Evolutionary conservation across 2,113 vertebrate species (phyloP).

Genomic region (Sphyrna mokarran): DNA sequence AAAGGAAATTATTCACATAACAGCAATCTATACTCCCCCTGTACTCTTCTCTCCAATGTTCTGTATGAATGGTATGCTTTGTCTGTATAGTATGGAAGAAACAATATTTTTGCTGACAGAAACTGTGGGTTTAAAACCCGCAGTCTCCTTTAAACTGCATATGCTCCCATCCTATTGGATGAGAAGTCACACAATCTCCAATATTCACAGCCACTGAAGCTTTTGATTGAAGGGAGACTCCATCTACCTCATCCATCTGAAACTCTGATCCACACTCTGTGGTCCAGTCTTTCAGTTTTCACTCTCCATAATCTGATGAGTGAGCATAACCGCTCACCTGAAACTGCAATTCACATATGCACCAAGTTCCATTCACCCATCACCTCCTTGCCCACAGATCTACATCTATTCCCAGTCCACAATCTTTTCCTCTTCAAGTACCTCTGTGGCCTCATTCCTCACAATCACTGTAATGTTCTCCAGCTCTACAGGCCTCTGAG

Average conservation of each 20-base stretch:
- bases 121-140: no score
- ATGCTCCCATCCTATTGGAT: no score
- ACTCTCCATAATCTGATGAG: background rate
- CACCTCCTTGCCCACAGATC: background rate
- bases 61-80: no score
- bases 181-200: no score
- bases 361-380: background rate
- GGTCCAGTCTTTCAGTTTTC: background rate
- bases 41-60: no score
- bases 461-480: background rate
- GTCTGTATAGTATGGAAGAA: no score
- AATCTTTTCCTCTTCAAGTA: background rate
- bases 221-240: background rate
- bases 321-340: background rate
- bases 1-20: no score
- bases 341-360: background rate
- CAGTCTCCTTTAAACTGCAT: no score
- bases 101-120: no score
- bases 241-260: background rate
- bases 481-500: background rate
- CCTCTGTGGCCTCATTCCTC: background rate
- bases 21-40: no score
- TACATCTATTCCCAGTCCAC: background rate
- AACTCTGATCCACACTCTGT: background rate
- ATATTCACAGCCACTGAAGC: no score